These are phyloP conservation scores for Ctenicera cuprea DNA, from an alignment of 2,888 invertebrate species.

Conservation along the genomic window DNA sequence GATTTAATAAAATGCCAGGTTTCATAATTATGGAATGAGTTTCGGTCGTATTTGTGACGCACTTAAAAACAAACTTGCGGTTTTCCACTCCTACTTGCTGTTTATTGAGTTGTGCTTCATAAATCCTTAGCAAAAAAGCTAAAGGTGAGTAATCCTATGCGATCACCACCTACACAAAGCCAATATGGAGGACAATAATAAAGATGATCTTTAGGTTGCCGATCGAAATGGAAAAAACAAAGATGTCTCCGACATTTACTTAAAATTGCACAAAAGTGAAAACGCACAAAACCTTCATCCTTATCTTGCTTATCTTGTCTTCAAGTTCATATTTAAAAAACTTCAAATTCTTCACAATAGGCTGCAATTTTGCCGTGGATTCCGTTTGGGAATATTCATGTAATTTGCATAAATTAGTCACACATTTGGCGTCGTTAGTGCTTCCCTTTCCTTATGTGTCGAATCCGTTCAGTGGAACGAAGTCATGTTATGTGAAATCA, in stretches of 20 bases:
- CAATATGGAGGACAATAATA: no score
- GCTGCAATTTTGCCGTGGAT: neutral
- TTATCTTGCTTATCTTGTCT: neutral
- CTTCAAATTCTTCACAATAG: conserved; percentile 11
- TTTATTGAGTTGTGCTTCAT: neutral
- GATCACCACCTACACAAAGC: conserved; percentile 9
- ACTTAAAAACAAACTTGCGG: conserved; percentile 14
- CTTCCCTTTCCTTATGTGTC: conserved; percentile 40
- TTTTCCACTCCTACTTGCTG: conserved; percentile 34
- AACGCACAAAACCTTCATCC: neutral
- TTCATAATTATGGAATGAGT: neutral
- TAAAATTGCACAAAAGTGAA: conserved; percentile 6
- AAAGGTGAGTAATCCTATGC: neutral
- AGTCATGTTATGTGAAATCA: conserved; percentile 36
- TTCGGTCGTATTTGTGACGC: no score
- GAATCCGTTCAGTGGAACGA: conserved; percentile 39
- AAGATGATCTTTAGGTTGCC: neutral
- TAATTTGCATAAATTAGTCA: conserved; percentile 32
- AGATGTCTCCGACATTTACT: neutral
- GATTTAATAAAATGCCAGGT: no score
- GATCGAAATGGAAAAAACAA: neutral
- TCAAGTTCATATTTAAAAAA: conserved; percentile 15
- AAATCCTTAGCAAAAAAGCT: neutral
- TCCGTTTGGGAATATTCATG: conserved; percentile 22
- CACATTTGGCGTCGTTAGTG: conserved; percentile 22